phyloP scores from a whole-genome alignment of 2,888 invertebrate genomes.

The Eupithecia centaureata region DNA sequence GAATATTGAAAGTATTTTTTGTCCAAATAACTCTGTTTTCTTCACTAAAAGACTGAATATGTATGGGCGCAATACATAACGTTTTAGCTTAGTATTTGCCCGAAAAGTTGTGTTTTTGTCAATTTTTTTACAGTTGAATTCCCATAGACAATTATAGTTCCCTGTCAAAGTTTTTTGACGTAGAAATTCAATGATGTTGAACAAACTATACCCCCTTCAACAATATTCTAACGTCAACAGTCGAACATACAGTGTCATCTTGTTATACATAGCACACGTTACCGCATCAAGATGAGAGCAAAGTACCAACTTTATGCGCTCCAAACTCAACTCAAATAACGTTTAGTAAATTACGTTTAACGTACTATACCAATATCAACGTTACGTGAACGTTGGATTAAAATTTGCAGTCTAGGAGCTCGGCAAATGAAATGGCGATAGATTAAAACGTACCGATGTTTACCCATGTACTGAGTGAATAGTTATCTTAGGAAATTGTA shows the following conservation, averaged over 20 bases:
- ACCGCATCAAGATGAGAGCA: constrained; percentile 30
- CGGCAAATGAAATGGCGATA: neutral
- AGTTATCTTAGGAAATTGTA: no score
- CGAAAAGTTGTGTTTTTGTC: no score
- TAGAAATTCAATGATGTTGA: no score
- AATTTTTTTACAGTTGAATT: no score
- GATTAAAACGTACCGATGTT: constrained; percentile 17
- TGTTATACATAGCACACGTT: constrained; percentile 29
- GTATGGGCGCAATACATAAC: no score
- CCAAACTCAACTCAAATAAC: constrained; percentile 51
- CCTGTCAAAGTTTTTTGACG: no score
- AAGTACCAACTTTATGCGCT: constrained; percentile 46
- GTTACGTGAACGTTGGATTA: constrained; percentile 34
- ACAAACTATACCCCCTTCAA: neutral
- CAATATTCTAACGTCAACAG: neutral
- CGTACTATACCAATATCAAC: constrained; percentile 42
- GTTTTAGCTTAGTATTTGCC: no score
- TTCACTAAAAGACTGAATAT: no score
- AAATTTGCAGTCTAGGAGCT: constrained; percentile 15
- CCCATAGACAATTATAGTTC: no score
- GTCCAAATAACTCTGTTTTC: no score
- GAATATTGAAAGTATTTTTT: neutral
- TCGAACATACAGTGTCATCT: neutral
- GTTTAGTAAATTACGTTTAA: constrained; percentile 54
- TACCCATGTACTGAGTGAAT: no score